These are phyloP conservation scores for Etheostoma nigrum DNA, from an alignment of 2,797 vertebrate genomes.

Conservation along the genomic window DNA sequence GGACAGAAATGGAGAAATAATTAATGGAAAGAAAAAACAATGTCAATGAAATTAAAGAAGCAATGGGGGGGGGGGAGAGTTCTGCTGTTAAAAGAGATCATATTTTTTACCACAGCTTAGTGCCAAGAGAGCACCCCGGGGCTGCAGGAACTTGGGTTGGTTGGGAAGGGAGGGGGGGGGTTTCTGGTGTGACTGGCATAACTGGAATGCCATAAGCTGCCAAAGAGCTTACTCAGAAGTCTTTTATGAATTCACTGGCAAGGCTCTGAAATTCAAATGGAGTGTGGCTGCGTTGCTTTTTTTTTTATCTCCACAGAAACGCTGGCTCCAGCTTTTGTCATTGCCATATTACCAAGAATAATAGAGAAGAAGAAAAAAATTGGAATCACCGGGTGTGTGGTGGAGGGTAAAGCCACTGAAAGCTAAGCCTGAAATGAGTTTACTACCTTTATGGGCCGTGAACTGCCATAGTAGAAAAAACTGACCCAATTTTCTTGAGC, in stretches of 20 bases:
- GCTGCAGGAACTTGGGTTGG: slow-evolving; percentile 42
- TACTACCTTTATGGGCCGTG: neutral
- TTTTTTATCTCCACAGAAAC: slow-evolving; percentile 56
- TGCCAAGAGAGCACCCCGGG: slow-evolving; percentile 26
- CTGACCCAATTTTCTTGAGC: neutral
- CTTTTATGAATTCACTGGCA: slow-evolving; percentile 64
- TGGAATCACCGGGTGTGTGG: slow-evolving; percentile 7
- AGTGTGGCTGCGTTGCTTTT: slow-evolving; percentile 38
- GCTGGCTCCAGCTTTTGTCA: slow-evolving; percentile 43
- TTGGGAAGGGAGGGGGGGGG: neutral
- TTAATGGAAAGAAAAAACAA: neutral
- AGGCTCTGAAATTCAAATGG: slow-evolving; percentile 71
- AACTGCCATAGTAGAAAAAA: neutral
- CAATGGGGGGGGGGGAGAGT: neutral
- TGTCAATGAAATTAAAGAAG: slow-evolving; percentile 8
- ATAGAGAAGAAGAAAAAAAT: neutral
- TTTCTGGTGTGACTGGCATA: slow-evolving; percentile 50
- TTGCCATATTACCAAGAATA: slow-evolving; percentile 32
- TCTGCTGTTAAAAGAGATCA: slow-evolving; percentile 23
- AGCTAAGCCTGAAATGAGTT: neutral
- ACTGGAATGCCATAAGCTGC: slow-evolving; percentile 64
- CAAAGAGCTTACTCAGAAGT: slow-evolving; percentile 65
- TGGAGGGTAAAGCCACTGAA: slow-evolving; percentile 11
- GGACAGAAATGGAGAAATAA: slow-evolving; percentile 9
- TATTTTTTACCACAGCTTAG: slow-evolving; percentile 15